Conservation (phyloP, 2,797 vertebrate genomes). For the Anabas testudineus region DNA sequence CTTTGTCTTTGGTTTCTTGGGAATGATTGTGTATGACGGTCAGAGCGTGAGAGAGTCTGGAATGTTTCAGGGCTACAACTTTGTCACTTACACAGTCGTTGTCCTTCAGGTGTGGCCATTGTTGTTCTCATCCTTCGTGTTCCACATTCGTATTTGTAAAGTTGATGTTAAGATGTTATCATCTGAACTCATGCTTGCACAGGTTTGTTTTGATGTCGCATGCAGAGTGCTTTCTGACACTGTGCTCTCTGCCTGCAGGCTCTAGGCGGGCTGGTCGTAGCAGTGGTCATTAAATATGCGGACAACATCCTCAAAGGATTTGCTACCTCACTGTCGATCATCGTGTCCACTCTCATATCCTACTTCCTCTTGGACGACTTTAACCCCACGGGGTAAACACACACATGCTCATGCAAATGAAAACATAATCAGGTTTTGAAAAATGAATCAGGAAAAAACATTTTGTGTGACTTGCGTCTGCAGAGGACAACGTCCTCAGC, state of each 20-base stretch:
- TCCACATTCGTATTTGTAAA: background rate
- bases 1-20: conserved; percentile 90
- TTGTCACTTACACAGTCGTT: conserved; percentile 91
- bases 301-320: conserved; percentile 99
- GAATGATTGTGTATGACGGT: conserved; percentile 92
- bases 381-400: conserved; percentile 90
- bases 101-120: conserved; percentile 88
- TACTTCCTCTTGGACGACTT: conserved; percentile 97
- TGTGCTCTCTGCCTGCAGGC: conserved; percentile 84
- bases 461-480: too few species aligned
- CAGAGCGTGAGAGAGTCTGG: conserved; percentile 87
- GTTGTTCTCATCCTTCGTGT: background rate
- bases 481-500: too few species aligned
- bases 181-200: background rate
- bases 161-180: background rate
- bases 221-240: background rate
- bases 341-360: conserved; percentile 93
- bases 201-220: background rate
- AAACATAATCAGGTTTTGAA: background rate
- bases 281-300: conserved; percentile 97
- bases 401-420: background rate
- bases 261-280: conserved; percentile 93
- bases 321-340: conserved; percentile 96
- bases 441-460: background rate
- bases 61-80: conserved; percentile 97